Percentiles rank a stretch among this genome's conserved stretches.
phyloP scores from a whole-genome alignment of 2,888 invertebrate species.

The Pyrrhosoma nymphula region DNA sequence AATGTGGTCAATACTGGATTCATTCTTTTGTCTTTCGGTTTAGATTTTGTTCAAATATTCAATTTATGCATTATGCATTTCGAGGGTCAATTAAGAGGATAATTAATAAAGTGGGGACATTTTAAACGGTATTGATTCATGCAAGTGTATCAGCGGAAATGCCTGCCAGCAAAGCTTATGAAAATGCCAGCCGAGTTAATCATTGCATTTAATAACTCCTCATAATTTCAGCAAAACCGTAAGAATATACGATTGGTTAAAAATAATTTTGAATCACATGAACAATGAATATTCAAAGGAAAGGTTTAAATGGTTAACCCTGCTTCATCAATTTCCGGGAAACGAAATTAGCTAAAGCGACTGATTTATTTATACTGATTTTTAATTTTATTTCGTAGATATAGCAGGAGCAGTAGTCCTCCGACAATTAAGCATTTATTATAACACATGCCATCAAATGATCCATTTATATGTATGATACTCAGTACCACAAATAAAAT shows the following conservation, averaged over 20 bases:
- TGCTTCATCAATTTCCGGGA: background rate
- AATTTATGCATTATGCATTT: background rate
- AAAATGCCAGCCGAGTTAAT: background rate
- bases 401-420: no score
- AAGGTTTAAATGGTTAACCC: background rate
- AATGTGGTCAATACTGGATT: background rate
- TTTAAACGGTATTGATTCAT: background rate
- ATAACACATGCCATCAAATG: no score
- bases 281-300: background rate
- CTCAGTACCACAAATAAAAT: no score
- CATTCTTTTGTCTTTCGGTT: background rate
- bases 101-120: background rate
- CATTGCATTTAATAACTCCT: background rate
- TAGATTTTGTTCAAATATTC: background rate
- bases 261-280: background rate
- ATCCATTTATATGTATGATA: no score
- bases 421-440: no score
- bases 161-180: background rate
- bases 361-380: background rate
- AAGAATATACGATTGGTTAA: background rate
- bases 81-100: background rate
- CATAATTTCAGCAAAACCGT: background rate
- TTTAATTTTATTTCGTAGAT: no score
- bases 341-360: background rate
- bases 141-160: background rate